phyloP scores from a whole-genome alignment of 2,797 vertebrate genomes.

The Trichosurus vulpecula region DNA sequence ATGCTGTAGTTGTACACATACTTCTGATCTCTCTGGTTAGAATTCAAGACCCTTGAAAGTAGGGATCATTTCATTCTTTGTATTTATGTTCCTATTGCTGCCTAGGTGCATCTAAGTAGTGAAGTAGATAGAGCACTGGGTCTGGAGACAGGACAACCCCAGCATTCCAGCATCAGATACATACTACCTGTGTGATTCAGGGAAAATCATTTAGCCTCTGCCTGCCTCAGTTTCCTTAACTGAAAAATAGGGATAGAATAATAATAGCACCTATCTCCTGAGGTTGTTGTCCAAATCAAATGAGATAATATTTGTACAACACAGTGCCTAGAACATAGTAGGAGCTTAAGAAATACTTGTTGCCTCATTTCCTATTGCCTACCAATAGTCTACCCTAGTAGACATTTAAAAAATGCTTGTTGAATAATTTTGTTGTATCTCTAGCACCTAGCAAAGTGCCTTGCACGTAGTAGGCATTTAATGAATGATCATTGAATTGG shows the following conservation, averaged over 20 bases:
- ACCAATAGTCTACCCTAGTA: not conserved
- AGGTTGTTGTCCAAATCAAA: not conserved
- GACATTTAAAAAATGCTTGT: not conserved
- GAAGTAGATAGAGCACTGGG: not conserved
- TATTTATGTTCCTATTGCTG: not conserved
- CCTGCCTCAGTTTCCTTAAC: not conserved
- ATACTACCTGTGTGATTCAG: not conserved
- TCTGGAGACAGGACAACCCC: not conserved
- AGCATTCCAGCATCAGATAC: not conserved
- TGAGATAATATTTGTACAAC: not conserved
- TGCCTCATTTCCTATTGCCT: not conserved
- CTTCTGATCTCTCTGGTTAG: not conserved
- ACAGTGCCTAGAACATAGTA: not conserved
- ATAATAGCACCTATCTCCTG: not conserved
- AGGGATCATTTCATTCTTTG: not conserved
- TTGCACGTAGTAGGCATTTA: not conserved
- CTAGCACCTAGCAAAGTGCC: not conserved
- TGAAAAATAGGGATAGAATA: not conserved
- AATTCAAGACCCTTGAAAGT: not conserved
- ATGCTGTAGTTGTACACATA: not conserved
- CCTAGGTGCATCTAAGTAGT: not conserved
- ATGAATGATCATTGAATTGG: not conserved
- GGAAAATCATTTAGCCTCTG: not conserved
- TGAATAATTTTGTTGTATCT: not conserved
- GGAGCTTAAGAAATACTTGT: not conserved